Evolutionary conservation across 2,888 invertebrate species (phyloP), one percentile per base, ranked within the genome.

Genomic region (Allacma fusca): DNA sequence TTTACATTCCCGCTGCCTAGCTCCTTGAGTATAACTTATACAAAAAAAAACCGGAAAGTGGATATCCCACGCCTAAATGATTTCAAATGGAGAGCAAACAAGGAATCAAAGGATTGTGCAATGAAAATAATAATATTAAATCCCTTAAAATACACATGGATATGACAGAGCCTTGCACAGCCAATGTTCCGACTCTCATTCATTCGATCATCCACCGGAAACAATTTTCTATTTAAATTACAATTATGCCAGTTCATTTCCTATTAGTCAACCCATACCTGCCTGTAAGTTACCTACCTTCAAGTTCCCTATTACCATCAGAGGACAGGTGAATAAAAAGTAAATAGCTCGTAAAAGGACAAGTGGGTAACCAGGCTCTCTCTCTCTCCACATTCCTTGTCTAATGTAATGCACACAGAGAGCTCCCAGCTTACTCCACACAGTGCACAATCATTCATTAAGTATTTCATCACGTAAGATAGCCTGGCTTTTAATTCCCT

Each of bases 161-260:
- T 23, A 13, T 59, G 59, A 7, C n/a, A n/a, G n/a, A n/a, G n/a
- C n/a, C n/a, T n/a, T n/a, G n/a, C n/a, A n/a, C n/a, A n/a, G n/a
- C 34, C 5, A 9, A 34, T 34, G 4, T 34, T 34, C 62, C 24
- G 16, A 26, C 23, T 12, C 26, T 62, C 7, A 34, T n/a, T 62
- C 24, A 62, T 2, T 62, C n/a, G 59, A 62, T 24, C 23, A 62
- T 9, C 24, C 26, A 62, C 62, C 9, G 62, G 62, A 62, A 62
- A 62, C 62, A 9, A 62, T 62, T 62, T 62, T 62, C 62, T 62
- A 62, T 62, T 62, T 62, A 62, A 24, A 62, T 62, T 62, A 62
- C 23, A 62, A 62, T 62, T 62, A 62, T 62, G 62, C 62, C 26
- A 62, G 24, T 24, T 62, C 62, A 62, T 62, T 62, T 62, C 62